Conservation (phyloP, 2,888 invertebrate genomes). For the Rhodophaea formosa region DNA sequence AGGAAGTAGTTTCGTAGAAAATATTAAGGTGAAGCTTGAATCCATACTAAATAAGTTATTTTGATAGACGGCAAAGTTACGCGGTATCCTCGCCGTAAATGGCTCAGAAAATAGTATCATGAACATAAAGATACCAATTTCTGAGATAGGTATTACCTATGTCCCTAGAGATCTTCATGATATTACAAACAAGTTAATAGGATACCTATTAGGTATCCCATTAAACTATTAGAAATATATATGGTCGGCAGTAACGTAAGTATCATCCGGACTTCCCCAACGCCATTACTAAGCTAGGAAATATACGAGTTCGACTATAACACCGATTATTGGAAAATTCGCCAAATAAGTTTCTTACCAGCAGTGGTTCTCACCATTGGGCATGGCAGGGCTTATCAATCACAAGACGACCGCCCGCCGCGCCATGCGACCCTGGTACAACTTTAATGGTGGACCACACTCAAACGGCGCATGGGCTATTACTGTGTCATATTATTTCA, state of each 20-base stretch:
- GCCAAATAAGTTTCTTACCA: background rate
- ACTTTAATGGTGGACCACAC: conserved; percentile 5
- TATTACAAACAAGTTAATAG: too few species aligned
- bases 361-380: background rate
- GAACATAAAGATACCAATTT: too few species aligned
- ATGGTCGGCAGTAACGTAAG: too few species aligned
- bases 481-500: conserved; percentile 8
- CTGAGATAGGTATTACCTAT: too few species aligned
- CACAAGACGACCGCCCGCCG: conserved; percentile 6
- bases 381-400: background rate
- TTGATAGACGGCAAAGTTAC: background rate
- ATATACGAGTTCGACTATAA: too few species aligned
- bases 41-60: background rate
- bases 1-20: background rate
- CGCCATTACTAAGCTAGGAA: too few species aligned
- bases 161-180: too few species aligned
- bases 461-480: background rate
- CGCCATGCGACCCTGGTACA: conserved; percentile 12
- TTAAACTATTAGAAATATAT: too few species aligned
- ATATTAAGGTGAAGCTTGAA: background rate
- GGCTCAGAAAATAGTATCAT: too few species aligned
- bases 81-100: too few species aligned
- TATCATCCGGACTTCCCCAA: too few species aligned
- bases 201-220: too few species aligned
- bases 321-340: background rate